These are phyloP conservation scores for Colletes latitarsis DNA, from an alignment of 1,140 invertebrate species.

Conservation along the genomic window DNA sequence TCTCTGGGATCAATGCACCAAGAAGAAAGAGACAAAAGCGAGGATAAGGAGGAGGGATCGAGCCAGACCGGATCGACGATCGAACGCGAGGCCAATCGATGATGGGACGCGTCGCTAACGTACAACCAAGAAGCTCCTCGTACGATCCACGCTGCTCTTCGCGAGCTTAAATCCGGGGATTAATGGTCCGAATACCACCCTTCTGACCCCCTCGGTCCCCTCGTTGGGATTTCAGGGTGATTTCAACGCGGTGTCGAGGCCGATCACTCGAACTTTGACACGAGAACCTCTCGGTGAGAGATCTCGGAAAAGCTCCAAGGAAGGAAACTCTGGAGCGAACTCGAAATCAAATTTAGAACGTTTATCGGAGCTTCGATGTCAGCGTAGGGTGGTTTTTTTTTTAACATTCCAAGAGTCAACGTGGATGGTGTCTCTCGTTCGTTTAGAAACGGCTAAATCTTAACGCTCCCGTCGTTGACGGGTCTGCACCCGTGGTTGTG, in stretches of 20 bases:
- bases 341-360: neutral
- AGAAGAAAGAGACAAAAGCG: constrained; percentile 49
- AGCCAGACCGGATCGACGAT: constrained; percentile 46
- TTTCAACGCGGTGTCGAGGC: neutral
- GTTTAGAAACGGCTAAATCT: neutral
- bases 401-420: neutral
- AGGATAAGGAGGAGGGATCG: constrained; percentile 16
- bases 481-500: too few relatives aligned
- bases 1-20: constrained; percentile 63
- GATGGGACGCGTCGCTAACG: constrained; percentile 39
- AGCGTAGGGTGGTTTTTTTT: neutral
- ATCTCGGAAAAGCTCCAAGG: neutral
- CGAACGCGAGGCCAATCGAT: constrained; percentile 30
- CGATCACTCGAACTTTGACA: constrained; percentile 25
- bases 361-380: neutral
- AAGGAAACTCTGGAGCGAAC: neutral
- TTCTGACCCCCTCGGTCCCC: neutral
- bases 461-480: too few relatives aligned
- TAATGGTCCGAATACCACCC: constrained; percentile 28
- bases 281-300: neutral
- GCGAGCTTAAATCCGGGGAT: constrained; percentile 16
- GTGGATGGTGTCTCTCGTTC: neutral
- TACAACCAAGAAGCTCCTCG: neutral
- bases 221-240: constrained; percentile 2
- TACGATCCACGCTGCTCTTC: neutral